phyloP scores from a whole-genome alignment of 1,140 invertebrate genomes.

The Drosophila melanogaster region DNA sequence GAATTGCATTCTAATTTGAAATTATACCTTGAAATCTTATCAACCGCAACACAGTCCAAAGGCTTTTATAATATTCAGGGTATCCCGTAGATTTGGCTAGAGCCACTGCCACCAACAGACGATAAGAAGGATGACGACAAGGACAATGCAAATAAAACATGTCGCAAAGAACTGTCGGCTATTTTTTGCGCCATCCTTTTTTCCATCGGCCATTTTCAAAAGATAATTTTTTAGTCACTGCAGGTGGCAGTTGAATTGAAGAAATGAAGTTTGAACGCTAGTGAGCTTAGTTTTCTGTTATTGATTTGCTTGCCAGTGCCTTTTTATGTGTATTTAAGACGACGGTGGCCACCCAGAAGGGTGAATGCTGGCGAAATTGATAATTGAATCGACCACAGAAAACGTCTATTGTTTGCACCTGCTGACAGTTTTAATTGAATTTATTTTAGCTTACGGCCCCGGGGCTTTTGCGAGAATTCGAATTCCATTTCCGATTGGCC shows the following conservation, averaged over 20 bases:
- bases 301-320: constrained; percentile 7
- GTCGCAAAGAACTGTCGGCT: constrained; percentile 24
- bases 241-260: constrained; percentile 41
- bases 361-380: constrained; percentile 53
- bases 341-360: constrained; percentile 22
- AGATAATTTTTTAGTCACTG: constrained; percentile 61
- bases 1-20: not conserved
- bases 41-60: not conserved
- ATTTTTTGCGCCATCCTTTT: constrained; percentile 14
- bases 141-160: constrained; percentile 76
- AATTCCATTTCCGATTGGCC: not conserved
- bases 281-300: constrained; percentile 15
- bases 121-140: constrained; percentile 28
- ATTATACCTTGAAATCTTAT: too few species aligned
- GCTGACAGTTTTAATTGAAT: constrained; percentile 68
- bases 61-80: not conserved
- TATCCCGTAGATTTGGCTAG: constrained; percentile 33
- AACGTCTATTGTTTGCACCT: constrained; percentile 63
- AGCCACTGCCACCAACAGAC: constrained; percentile 16
- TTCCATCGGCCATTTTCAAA: constrained; percentile 50
- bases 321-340: constrained; percentile 38
- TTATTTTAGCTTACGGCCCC: constrained; percentile 60
- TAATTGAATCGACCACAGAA: constrained; percentile 66
- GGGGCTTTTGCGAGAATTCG: not conserved
- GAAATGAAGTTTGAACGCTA: constrained; percentile 3